Conservation (phyloP, 1,140 invertebrate species). For the Galleria mellonella region DNA sequence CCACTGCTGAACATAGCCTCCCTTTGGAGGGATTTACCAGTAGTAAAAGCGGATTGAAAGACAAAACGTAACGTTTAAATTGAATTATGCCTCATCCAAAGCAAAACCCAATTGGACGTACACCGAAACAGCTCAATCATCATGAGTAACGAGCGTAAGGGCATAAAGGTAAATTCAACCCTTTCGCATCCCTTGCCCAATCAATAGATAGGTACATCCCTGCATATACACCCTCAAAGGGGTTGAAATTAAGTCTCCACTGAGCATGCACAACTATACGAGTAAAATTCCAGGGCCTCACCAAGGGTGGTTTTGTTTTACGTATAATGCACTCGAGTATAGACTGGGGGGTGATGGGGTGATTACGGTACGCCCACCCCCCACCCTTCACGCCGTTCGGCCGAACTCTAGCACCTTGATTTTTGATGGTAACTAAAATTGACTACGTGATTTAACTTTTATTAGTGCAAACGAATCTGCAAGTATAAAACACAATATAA, state of each 20-base stretch:
- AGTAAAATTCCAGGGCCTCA: slow-evolving; percentile 27
- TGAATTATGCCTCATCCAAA: slow-evolving; percentile 8
- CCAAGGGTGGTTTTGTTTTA: slow-evolving; percentile 42
- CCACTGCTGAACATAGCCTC: too few relatives aligned
- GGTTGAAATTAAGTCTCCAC: slow-evolving; percentile 42
- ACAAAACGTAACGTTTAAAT: too few relatives aligned
- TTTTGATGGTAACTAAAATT: slow-evolving; percentile 23
- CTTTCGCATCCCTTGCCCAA: slow-evolving; percentile 24
- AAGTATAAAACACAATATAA: too few relatives aligned
- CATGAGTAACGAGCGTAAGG: slow-evolving; percentile 18
- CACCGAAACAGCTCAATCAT: slow-evolving; percentile 25
- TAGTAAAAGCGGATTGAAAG: too few relatives aligned
- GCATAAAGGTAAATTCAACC: slow-evolving; percentile 28
- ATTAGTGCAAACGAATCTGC: too few relatives aligned
- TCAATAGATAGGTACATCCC: slow-evolving; percentile 33
- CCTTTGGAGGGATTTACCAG: too few relatives aligned
- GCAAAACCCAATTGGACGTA: slow-evolving; percentile 12
- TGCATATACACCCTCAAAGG: slow-evolving; percentile 25
- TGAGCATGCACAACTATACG: slow-evolving; percentile 53
- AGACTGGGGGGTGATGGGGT: slow-evolving; percentile 11
- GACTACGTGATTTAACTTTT: background rate
- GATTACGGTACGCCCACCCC: slow-evolving; percentile 15
- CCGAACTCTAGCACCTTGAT: slow-evolving; percentile 30
- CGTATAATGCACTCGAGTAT: slow-evolving; percentile 60
- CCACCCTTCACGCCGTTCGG: background rate